Evolutionary conservation across 2,113 vertebrate species (phyloP), one percentile per base, ranked within the genome.

Genomic region (Myotis brandtii): DNA sequence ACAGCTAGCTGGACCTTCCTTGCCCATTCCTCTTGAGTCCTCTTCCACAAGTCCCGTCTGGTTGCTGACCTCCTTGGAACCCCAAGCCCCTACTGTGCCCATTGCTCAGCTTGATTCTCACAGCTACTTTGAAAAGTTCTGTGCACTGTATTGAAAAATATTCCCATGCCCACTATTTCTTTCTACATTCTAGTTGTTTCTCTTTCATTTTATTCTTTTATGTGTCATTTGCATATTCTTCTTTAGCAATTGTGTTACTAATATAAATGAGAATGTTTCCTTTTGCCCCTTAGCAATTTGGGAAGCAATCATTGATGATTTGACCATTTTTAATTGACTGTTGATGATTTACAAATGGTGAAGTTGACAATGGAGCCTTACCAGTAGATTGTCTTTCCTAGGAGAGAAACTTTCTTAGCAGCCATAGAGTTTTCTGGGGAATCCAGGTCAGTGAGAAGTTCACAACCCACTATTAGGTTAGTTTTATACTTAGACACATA

Each of bases 371-470:
- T 79, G 66, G 46, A 89, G 11, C 14, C 66, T 72, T 76, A n/a
- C 59, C 12, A 17, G 30, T 43, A 86, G 86, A 48, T n/a, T 73
- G 30, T 82, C 54, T 87, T 85, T 90, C 17, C 4, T n/a, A 79
- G 62, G 56, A 75, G 12, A 89, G 40, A 84, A 95, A 40, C 18
- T 56, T 92, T n/a, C 25, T 76, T 34, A 30, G 27, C 2, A 56
- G 48, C 73, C 77, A 30, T 20, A 54, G 54, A 72, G 21, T 91
- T 95, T 69, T 69, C 43, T 76, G 91, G 50, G 66, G 48, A 94
- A 30, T 32, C 56, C 14, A 46, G 50, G n/a, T 85, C 54, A 52
- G 66, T 11, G 13, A 9, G 43, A 93, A 52, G 54, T 16, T 4
- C 12, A 6, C 9, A 5, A 34, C 34, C 62, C 27, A 27, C 37